phyloP scores from a whole-genome alignment of 2,797 vertebrate genomes.

The Setipinna tenuifilis region DNA sequence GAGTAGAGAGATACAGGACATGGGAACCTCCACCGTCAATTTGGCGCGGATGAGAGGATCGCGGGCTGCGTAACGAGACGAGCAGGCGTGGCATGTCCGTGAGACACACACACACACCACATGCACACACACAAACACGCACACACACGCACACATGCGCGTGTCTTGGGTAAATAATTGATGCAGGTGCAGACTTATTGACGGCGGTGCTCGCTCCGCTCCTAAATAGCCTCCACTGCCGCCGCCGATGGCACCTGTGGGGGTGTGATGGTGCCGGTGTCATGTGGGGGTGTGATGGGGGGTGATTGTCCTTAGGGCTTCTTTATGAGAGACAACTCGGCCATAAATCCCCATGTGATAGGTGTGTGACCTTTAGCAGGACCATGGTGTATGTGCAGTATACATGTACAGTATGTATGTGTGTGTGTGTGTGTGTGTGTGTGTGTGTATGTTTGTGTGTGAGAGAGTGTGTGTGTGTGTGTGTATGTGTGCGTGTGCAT shows the following conservation, averaged over 20 bases:
- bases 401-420: background rate
- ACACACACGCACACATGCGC: background rate
- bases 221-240: background rate
- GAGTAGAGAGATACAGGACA: background rate
- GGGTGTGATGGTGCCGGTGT: slow-evolving; percentile 50
- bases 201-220: background rate
- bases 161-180: slow-evolving; percentile 6
- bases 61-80: background rate
- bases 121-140: no score
- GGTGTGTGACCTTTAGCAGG: slow-evolving; percentile 44
- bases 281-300: no score
- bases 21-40: background rate
- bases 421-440: background rate
- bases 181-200: slow-evolving; percentile 1
- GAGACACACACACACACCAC: no score
- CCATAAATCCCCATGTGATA: slow-evolving; percentile 38
- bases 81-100: background rate
- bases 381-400: background rate
- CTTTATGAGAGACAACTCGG: slow-evolving; percentile 30
- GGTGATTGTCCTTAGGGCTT: slow-evolving; percentile 51
- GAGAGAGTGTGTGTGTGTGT: no score
- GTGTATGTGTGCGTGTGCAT: background rate
- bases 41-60: background rate
- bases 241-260: background rate
- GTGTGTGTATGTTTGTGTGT: slow-evolving; percentile 5